Base-by-base conservation (phyloP, 2,888 invertebrate species). In the Urechis unicinctus region DNA sequence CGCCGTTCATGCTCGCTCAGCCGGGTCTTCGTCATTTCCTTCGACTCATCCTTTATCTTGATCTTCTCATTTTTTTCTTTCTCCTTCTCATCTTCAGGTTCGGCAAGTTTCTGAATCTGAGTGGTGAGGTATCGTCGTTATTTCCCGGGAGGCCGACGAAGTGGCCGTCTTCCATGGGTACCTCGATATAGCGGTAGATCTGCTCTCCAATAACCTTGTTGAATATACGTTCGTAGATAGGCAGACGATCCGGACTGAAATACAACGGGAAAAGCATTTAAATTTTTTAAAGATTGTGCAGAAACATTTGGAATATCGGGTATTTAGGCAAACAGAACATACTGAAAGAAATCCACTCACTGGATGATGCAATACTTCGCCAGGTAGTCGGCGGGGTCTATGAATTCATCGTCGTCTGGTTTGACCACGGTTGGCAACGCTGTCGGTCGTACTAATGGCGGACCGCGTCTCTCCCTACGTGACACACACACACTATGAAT, bases 361-460 rank as follows among this genome's bases (percentile, higher is more conserved):
- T 69, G 68, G 44, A 74, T 70, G 50, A 74, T 71, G 62, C 73
- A 74, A 61, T 72, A 74, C 63, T 73, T 74, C 17, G 72, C 68
- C n/a, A 75, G 67, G 61, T 72, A 75, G 62, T 76, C 76, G 3
- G 74, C 61, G 1, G 77, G 75, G 52, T 77, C 74, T 2, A 59
- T 55, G 50, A 73, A 61, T 21, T 70, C 66, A 49, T 64, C 64
- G n/a, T 73, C 53, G 41, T 72, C 71, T 25, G 67, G 64, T 29
- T 66, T 56, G 2, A 69, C 22, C 3, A 60, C 44, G 5, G 45
- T 49, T 13, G 49, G 52, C 1, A 26, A 43, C n/a, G 43, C 13
- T 21, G 29, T n/a, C n/a, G n/a, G n/a, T n/a, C n/a, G n/a, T n/a
- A n/a, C n/a, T n/a, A n/a, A n/a, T n/a, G n/a, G n/a, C n/a, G n/a